Conservation (phyloP, 1,140 invertebrate species). For the Leptinotarsa undecemlineata region DNA sequence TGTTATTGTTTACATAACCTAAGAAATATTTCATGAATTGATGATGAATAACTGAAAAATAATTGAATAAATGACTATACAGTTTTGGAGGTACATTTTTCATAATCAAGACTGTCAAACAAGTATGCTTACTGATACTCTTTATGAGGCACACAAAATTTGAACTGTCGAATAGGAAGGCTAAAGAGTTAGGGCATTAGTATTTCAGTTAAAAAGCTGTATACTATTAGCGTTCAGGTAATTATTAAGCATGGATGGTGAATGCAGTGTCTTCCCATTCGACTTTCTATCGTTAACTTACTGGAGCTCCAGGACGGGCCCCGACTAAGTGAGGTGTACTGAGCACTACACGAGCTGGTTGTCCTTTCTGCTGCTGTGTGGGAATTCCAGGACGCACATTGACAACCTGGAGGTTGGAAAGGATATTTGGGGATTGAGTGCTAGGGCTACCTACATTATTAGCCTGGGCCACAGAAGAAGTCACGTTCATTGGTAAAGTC, state of each 20-base stretch:
- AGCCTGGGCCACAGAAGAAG: constrained; percentile 51
- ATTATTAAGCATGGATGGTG: not conserved
- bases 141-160: constrained; percentile 24
- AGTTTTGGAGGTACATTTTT: not conserved
- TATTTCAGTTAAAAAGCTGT: constrained; percentile 9
- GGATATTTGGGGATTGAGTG: constrained; percentile 60
- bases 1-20: not conserved
- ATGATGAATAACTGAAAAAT: not conserved
- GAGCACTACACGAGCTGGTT: constrained; percentile 75
- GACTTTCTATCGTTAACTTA: constrained; percentile 59
- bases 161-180: constrained; percentile 26
- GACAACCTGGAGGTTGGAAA: constrained; percentile 80
- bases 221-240: constrained; percentile 16
- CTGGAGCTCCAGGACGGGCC: constrained; percentile 75
- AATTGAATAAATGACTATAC: not conserved
- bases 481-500: constrained; percentile 71
- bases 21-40: not conserved
- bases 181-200: constrained; percentile 22
- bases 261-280: constrained; percentile 39
- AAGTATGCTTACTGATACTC: constrained; percentile 3
- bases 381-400: constrained; percentile 77
- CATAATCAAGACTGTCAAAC: constrained; percentile 18
- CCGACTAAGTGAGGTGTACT: constrained; percentile 79
- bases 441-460: constrained; percentile 54
- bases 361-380: constrained; percentile 70